Base-by-base conservation (phyloP, 2,113 vertebrate species). In the Epinephelus cyanopodus region DNA sequence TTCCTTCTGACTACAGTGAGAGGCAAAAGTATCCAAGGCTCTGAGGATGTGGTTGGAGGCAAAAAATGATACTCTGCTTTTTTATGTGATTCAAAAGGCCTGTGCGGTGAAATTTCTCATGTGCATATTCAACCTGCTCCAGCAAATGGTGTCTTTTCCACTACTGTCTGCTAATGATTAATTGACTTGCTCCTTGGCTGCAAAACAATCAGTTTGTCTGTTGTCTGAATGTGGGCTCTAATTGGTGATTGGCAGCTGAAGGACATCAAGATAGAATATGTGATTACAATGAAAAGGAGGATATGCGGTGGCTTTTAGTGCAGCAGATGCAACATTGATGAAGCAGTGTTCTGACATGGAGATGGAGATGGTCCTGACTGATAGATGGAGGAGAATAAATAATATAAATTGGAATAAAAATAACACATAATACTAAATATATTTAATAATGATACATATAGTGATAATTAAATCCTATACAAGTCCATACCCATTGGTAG, bases 21-120 rank as follows among this genome's bases (percentile, higher is more conserved):
- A 29, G 66, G 67, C 64, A 27, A 62, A 81, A 58, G 74, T 79
- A 89, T 84, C 71, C 84, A 45, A 77, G 84, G 84, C 88, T 74
- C 21, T 0, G 42, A 54, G 63, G 63, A 82, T 63, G 71, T 82
- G 70, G 74, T 84, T 57, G 52, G 33, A 66, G 2, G 37, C 48
- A 14, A 45, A 39, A 61, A 8, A 27, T 37, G 5, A 13, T 42
- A 62, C 48, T 50, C 79, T 86, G 81, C 90, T 23, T 88, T 93
- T 85, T 92, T 93, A 85, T 90, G 79, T 56, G 27, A 86, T 85
- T 92, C 89, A 89, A 92, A 94, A 90, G 92, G 85, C 79, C 78
- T 60, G 60, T 71, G 71, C 70, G 75, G 91, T 91, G 77, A 91
- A 90, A 88, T 93, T 91, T 85, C 69, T 83, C 83, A 93, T 93